A percentile compares a stretch with the other conserved stretches of the same genome.
These are phyloP conservation scores for Pygoscelis adeliae DNA, from an alignment of 2,113 vertebrate species.

Conservation along the genomic window DNA sequence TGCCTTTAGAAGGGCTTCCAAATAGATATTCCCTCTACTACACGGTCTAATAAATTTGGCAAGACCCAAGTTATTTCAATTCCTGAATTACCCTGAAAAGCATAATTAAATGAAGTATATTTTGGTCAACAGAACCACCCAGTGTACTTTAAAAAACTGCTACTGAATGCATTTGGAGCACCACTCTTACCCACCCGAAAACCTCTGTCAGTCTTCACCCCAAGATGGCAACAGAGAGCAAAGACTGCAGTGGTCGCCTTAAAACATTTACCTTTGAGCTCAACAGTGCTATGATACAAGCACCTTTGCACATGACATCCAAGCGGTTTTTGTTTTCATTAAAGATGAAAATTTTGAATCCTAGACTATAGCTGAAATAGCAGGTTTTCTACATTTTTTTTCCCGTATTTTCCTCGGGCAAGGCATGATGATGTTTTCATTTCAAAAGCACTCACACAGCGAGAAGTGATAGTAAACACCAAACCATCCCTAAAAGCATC, in stretches of 20 bases:
- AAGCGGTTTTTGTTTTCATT: background rate
- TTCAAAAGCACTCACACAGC: background rate
- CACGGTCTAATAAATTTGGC: background rate
- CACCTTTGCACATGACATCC: background rate
- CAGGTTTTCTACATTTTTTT: background rate
- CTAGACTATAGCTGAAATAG: background rate
- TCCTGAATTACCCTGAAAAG: background rate
- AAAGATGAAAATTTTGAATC: background rate
- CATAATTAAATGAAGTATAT: background rate
- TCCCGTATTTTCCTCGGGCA: background rate
- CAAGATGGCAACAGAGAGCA: conserved; percentile 1
- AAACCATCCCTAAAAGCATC: background rate
- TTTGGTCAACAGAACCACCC: background rate
- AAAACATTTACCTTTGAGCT: accelerated
- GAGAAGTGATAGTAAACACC: background rate
- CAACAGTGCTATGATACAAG: background rate
- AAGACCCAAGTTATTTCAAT: background rate
- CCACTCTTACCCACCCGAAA: background rate
- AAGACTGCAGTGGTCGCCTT: background rate
- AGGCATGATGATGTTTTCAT: background rate
- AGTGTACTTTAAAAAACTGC: background rate
- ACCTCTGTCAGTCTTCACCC: background rate
- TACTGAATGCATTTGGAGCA: background rate
- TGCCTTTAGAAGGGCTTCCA: background rate
- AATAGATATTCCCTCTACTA: background rate